These are phyloP conservation scores for Novumbra hubbsi DNA, from an alignment of 2,797 vertebrate species.

Conservation along the genomic window DNA sequence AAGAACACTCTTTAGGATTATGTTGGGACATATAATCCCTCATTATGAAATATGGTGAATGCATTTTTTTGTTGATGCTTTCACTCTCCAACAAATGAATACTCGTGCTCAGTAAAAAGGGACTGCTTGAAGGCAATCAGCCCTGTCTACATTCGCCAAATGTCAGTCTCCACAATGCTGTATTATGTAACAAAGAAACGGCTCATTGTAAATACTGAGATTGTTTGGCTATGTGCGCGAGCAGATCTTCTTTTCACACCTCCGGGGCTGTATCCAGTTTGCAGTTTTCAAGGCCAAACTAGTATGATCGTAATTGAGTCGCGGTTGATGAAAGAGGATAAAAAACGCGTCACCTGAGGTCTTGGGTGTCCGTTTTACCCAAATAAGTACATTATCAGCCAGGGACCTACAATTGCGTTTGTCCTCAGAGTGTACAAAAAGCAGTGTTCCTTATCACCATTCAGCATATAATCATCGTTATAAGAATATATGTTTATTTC, in stretches of 20 bases:
- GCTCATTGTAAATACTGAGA: slow-evolving; percentile 53
- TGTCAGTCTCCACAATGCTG: slow-evolving; percentile 56
- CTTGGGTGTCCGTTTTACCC: neutral
- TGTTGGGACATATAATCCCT: slow-evolving; percentile 2
- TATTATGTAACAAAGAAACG: slow-evolving; percentile 55
- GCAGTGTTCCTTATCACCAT: neutral
- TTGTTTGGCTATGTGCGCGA: slow-evolving; percentile 42
- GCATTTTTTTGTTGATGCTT: neutral
- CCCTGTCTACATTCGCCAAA: slow-evolving; percentile 41
- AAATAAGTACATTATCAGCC: neutral
- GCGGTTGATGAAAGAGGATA: slow-evolving; percentile 53
- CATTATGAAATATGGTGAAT: neutral
- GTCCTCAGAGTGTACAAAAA: neutral
- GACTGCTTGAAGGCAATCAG: slow-evolving; percentile 6
- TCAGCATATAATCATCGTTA: neutral
- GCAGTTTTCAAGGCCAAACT: slow-evolving; percentile 37
- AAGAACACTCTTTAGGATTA: neutral
- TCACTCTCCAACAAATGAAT: slow-evolving; percentile 8
- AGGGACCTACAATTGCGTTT: neutral
- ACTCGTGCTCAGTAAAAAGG: neutral
- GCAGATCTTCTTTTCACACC: slow-evolving; percentile 57
- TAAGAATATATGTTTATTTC: neutral
- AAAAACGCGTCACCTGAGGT: slow-evolving; percentile 23
- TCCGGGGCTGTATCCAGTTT: slow-evolving; percentile 58
- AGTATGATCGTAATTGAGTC: slow-evolving; percentile 50